A percentile compares a stretch with the other conserved stretches of the same genome.
Conservation (phyloP, 2,888 invertebrate genomes). For the Napeogenes sylphis region DNA sequence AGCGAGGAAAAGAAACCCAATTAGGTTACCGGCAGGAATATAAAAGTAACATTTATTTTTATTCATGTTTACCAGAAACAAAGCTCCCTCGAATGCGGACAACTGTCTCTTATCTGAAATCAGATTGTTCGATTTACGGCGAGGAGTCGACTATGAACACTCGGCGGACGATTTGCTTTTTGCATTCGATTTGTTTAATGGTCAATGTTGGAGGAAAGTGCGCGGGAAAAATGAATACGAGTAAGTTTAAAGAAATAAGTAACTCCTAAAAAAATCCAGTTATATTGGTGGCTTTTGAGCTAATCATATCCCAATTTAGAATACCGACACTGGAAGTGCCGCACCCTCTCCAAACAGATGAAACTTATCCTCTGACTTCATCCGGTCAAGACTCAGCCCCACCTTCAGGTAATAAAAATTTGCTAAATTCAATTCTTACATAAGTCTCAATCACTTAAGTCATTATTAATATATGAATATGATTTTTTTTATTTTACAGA, state of each 20-base stretch:
- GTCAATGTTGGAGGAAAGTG: conserved; percentile 78
- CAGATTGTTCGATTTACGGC: conserved; percentile 84
- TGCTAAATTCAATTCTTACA: not conserved
- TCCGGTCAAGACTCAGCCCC: conserved; percentile 41
- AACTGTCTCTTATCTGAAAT: conserved; percentile 89
- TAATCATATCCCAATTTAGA: conserved; percentile 33
- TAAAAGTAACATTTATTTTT: no score
- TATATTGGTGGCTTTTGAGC: not conserved
- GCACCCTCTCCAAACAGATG: conserved; percentile 43
- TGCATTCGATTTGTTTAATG: conserved; percentile 88
- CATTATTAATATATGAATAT: no score
- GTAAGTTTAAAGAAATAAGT: conserved; percentile 42
- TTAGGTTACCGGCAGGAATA: no score
- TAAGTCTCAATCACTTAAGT: no score
- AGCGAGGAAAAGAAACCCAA: no score
- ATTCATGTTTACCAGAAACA: conserved; percentile 41
- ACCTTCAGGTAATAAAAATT: conserved; percentile 22
- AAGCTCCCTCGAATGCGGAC: conserved; percentile 54
- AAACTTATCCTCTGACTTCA: conserved; percentile 32
- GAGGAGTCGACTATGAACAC: conserved; percentile 84
- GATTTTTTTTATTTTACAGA: conserved; percentile 38
- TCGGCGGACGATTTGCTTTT: conserved; percentile 85
- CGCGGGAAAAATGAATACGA: conserved; percentile 49
- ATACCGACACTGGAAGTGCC: conserved; percentile 55
- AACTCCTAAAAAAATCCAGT: not conserved